Evolutionary conservation across 2,113 vertebrate species (phyloP), one percentile per base, ranked within the genome.

Genomic region (Anguilla japonica): DNA sequence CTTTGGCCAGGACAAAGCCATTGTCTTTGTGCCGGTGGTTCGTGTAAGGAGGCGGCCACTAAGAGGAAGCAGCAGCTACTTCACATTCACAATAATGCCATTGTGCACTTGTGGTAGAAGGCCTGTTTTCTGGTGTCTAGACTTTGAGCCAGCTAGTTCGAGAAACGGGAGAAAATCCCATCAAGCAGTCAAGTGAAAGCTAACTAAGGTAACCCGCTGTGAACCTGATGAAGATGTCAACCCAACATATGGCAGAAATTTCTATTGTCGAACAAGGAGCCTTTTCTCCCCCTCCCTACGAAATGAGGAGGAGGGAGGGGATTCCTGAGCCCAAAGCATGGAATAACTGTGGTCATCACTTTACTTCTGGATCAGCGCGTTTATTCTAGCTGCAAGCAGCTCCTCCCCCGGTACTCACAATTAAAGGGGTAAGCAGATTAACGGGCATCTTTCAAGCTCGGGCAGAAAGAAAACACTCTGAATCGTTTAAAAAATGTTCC

Each of bases 181-280:
- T 97, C 95, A 98, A 94, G 96, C 98, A 97, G 95, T 98, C 95
- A 94, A 97, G 96, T 99, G 98, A 98, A 98, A 98, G 97, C 95
- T 96, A 96, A 97, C 97, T 96, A 97, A 97, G 96, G 96, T 95
- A 95, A 93, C 98, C 98, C 96, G 98, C 96, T 95, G 98, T 95
- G 98, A 97, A 97, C 96, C 97, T 97, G 97, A 98, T 98, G 97
- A 98, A 97, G 97, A 99, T 95, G 97, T 97, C 96, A 98, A 97
- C 94, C 93, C 96, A 97, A 97, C 98, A 98, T 97, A 98, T 93
- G 97, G 98, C 95, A 96, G 96, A 98, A 97, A 97, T 96, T 95
- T 95, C 95, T 94, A 96, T 97, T 98, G 97, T 97, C 96, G 95
- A 95, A 95, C 93, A 94, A 90, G 93, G 94, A 94, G 96, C 91